Evolutionary conservation across 2,888 invertebrate species (phyloP), one percentile per base, ranked within the genome.

Genomic region (Pocota personata): DNA sequence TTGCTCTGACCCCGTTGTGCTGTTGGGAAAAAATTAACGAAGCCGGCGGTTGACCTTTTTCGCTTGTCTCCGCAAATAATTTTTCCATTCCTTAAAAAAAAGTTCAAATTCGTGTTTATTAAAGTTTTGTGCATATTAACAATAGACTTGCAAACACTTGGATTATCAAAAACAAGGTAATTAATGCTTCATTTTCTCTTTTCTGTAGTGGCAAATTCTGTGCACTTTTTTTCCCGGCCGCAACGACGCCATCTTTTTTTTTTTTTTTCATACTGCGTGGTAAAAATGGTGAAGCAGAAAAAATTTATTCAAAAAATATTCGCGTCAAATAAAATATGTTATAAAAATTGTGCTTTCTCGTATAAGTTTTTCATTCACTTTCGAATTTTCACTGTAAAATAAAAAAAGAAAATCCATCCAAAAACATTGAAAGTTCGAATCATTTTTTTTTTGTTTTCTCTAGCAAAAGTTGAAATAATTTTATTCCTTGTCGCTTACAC

Each of bases 311-410:
- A n/a, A n/a, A n/a, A 43, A n/a, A 62, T 46, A 37, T 72, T 58
- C 84, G 80, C 75, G 66, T 55, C 5, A 21, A 67, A 62, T 5
- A 40, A 73, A 27, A 1, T 1, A 30, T 37, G n/a, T n/a, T n/a
- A 40, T 46, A 35, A 60, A 30, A 62, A 60, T n/a, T 40, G 16
- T 64, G 57, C 55, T 52, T 83, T 60, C 35, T 35, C 50, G 52
- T 52, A 37, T 43, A 30, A 19, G 64, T 64, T 37, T 69, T 64
- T 46, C 73, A 73, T 64, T 46, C 73, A 73, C 69, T 72, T 86
- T 86, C 86, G 86, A 86, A 86, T 86, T 86, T 86, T 86, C 86
- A 86, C 72, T 86, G 86, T 77, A 71, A 52, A 60, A 77, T 40
- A 30, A 43, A 6, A 55, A 62, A 21, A 58, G 1, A n/a, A 12